Evolutionary conservation across 2,888 invertebrate genomes (phyloP).

Genomic region (Oligia fasciuncula): DNA sequence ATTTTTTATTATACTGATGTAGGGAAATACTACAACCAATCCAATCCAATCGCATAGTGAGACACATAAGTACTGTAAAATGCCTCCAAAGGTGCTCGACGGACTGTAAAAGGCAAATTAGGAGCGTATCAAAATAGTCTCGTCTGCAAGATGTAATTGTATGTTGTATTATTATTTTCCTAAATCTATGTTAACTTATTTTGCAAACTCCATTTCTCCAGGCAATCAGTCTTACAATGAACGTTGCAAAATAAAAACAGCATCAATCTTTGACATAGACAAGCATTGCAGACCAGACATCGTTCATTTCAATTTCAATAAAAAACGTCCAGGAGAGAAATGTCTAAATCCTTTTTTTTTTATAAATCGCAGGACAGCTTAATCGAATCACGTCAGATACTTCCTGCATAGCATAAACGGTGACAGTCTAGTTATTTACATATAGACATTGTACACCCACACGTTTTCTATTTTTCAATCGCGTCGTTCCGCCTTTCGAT

Average conservation of each 20-base stretch:
- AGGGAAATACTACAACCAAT: neutral
- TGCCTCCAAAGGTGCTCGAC: no score
- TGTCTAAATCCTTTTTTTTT: slow-evolving; percentile 46
- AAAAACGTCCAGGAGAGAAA: slow-evolving; percentile 20
- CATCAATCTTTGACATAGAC: slow-evolving; percentile 6
- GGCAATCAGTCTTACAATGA: neutral
- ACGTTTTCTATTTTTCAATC: slow-evolving; percentile 88
- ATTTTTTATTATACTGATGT: neutral
- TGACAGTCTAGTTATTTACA: slow-evolving; percentile 79
- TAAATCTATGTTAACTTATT: neutral
- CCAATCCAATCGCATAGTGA: neutral
- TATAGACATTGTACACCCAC: slow-evolving; percentile 76
- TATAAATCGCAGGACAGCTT: slow-evolving; percentile 56
- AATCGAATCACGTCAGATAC: slow-evolving; percentile 64
- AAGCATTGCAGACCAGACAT: neutral
- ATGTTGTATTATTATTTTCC: neutral
- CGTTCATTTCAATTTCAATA: slow-evolving; percentile 36
- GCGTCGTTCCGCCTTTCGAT: slow-evolving; percentile 87
- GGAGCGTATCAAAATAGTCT: neutral
- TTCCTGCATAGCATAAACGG: slow-evolving; percentile 70
- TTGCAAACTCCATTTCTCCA: neutral
- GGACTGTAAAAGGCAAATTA: neutral
- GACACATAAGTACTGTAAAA: neutral
- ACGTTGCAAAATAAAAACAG: slow-evolving; percentile 19
- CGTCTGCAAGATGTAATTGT: neutral